These are phyloP conservation scores for Ictidomys tridecemlineatus DNA, from an alignment of 2,113 vertebrate species.

Conservation along the genomic window DNA sequence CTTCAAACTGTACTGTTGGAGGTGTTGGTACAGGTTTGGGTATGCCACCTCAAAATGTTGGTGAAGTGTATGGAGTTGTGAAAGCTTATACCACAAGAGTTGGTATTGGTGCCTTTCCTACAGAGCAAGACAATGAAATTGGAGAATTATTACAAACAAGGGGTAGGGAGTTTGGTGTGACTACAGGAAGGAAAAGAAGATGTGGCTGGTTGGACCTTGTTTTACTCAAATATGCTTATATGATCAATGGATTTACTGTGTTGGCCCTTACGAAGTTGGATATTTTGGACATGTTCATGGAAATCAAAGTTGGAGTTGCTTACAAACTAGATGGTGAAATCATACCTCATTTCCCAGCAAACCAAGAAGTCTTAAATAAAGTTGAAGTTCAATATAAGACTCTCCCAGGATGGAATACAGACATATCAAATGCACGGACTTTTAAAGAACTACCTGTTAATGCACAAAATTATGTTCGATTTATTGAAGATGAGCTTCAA, in stretches of 20 bases:
- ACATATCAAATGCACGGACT: slow-evolving; percentile 93
- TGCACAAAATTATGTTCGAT: slow-evolving; percentile 95
- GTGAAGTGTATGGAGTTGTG: slow-evolving; percentile 96
- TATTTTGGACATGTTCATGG: slow-evolving; percentile 95
- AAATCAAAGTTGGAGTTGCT: slow-evolving; percentile 96
- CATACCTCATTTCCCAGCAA: slow-evolving; percentile 99
- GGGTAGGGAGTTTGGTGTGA: slow-evolving; percentile 97
- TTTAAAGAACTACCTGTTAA: slow-evolving; percentile 97
- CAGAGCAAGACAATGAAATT: slow-evolving; percentile 94
- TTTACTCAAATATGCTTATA: slow-evolving; percentile 96
- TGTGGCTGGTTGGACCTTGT: slow-evolving; percentile 99
- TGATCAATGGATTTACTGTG: slow-evolving; percentile 99
- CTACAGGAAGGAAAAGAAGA: slow-evolving; percentile 96
- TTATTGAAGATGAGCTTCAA: slow-evolving; percentile 93
- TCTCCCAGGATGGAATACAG: slow-evolving; percentile 96
- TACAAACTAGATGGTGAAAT: slow-evolving; percentile 94
- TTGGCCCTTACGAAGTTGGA: slow-evolving; percentile 98
- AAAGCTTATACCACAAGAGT: slow-evolving; percentile 98
- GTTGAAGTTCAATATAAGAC: slow-evolving; percentile 97
- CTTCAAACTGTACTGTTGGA: slow-evolving; percentile 98
- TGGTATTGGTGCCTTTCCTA: slow-evolving; percentile 97
- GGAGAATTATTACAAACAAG: slow-evolving; percentile 95
- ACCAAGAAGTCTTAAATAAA: slow-evolving; percentile 97
- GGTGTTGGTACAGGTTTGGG: slow-evolving; percentile 97
- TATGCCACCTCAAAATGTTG: slow-evolving; percentile 96